Evolutionary conservation across 2,888 invertebrate species (phyloP).

Genomic region (Meganola albula): DNA sequence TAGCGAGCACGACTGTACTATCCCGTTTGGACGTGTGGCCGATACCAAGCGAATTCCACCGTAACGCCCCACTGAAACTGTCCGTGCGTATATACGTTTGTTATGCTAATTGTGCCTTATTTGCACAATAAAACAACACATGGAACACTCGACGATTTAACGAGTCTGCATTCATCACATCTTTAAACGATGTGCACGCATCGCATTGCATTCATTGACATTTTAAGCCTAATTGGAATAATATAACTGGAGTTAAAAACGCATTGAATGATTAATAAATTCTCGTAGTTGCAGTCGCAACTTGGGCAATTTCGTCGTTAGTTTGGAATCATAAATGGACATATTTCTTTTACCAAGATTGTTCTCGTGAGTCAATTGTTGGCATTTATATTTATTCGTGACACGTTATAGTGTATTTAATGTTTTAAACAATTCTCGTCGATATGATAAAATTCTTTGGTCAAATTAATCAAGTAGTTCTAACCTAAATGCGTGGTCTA

Average conservation of each 20-base stretch:
- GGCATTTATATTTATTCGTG: constrained; percentile 24
- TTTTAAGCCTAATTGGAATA: constrained; percentile 9
- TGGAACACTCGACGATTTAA: constrained; percentile 44
- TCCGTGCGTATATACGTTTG: constrained; percentile 50
- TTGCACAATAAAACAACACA: constrained; percentile 67
- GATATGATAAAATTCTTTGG: no score
- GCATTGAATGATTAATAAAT: constrained; percentile 6
- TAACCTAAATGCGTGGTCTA: no score
- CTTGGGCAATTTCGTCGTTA: constrained; percentile 19
- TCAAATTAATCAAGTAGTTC: no score
- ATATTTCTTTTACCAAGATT: constrained; percentile 19
- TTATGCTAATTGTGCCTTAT: constrained; percentile 66
- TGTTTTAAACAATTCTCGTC: constrained; percentile 9
- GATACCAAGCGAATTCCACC: constrained; percentile 51
- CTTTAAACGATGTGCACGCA: constrained; percentile 3
- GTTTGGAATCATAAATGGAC: constrained; percentile 27
- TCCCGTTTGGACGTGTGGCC: constrained; percentile 51
- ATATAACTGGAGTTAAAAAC: constrained; percentile 3
- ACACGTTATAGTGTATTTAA: constrained; percentile 21
- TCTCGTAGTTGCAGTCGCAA: no score
- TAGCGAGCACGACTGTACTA: constrained; percentile 47
- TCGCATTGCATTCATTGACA: constrained; percentile 11
- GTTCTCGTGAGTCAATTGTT: constrained; percentile 22
- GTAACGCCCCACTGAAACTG: constrained; percentile 21
- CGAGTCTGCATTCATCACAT: constrained; percentile 33